Percentiles rank a stretch among this genome's conserved stretches.
phyloP scores from a whole-genome alignment of 53 echinoderm and acorn worm species.

The Holothuria scabra region DNA sequence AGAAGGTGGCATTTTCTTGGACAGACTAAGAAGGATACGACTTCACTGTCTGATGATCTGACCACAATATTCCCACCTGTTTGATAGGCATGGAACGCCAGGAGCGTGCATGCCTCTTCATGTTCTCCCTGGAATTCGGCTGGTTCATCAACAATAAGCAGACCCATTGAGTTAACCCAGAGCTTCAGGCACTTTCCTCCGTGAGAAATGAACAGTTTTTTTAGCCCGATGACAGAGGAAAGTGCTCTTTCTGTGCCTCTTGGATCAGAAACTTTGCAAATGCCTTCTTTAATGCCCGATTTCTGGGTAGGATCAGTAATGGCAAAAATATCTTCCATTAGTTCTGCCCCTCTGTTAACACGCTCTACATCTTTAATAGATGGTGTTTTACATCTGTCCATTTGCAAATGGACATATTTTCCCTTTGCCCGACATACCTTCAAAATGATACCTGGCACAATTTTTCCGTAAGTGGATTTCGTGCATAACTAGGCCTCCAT shows the following conservation, averaged over 20 bases:
- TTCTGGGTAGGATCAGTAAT: conserved; percentile 51
- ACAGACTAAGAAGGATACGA: conserved; percentile 18
- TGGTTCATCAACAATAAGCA: conserved; percentile 39
- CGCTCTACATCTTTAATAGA: conserved; percentile 62
- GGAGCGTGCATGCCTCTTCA: conserved; percentile 51
- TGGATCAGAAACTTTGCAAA: conserved; percentile 16
- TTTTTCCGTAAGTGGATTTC: conserved; percentile 61
- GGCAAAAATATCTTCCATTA: conserved; percentile 22
- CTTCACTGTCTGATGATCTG: conserved; percentile 50
- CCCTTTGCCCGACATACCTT: conserved; percentile 26
- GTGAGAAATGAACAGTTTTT: conserved; percentile 36
- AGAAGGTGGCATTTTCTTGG: background rate
- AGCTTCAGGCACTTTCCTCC: conserved; percentile 39
- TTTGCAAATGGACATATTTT: conserved; percentile 16
- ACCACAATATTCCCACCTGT: conserved; percentile 37
- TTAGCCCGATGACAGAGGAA: conserved; percentile 28
- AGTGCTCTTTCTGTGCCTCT: conserved; percentile 27
- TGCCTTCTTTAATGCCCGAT: conserved; percentile 39
- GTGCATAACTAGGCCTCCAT: conserved; percentile 63
- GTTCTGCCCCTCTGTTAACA: conserved; percentile 4
- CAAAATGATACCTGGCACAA: conserved; percentile 34
- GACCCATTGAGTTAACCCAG: background rate
- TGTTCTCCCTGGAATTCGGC: conserved; percentile 30
- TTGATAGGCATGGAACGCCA: conserved; percentile 43
- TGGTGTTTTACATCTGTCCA: conserved; percentile 56